These are phyloP conservation scores for Andrena camellia DNA, from an alignment of 2,888 invertebrate genomes.

Conservation along the genomic window DNA sequence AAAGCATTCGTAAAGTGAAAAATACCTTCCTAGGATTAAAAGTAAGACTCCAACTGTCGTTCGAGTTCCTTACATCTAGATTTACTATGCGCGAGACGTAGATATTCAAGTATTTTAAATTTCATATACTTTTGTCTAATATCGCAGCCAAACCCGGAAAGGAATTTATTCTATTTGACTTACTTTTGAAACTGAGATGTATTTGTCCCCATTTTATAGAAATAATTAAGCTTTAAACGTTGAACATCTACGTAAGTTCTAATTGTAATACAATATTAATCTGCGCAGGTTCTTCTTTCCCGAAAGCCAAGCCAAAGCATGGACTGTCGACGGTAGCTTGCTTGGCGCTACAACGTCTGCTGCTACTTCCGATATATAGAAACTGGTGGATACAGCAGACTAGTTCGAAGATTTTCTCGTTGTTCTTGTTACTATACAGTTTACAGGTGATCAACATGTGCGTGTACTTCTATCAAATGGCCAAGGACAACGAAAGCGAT, in stretches of 20 bases:
- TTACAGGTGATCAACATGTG: constrained; percentile 90
- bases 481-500: constrained; percentile 85
- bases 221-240: neutral
- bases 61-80: too few relatives aligned
- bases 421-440: constrained; percentile 92
- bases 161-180: neutral
- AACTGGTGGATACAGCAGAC: constrained; percentile 97
- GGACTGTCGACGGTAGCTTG: constrained; percentile 94
- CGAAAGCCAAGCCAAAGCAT: constrained; percentile 97
- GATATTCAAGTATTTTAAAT: too few relatives aligned
- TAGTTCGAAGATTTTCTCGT: constrained; percentile 90
- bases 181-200: neutral
- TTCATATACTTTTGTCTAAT: too few relatives aligned
- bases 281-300: constrained; percentile 94
- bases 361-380: constrained; percentile 94
- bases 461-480: constrained; percentile 85
- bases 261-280: constrained; percentile 10
- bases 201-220: neutral
- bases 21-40: too few relatives aligned
- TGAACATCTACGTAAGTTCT: constrained; percentile 9
- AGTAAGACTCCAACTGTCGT: too few relatives aligned
- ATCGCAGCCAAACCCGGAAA: too few relatives aligned
- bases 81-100: too few relatives aligned
- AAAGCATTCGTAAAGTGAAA: too few relatives aligned
- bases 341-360: constrained; percentile 92